Percentiles rank a stretch among this genome's conserved stretches.
These are phyloP conservation scores for Caenorhabditis afra DNA, from an alignment of 2,888 invertebrate genomes.

Conservation along the genomic window DNA sequence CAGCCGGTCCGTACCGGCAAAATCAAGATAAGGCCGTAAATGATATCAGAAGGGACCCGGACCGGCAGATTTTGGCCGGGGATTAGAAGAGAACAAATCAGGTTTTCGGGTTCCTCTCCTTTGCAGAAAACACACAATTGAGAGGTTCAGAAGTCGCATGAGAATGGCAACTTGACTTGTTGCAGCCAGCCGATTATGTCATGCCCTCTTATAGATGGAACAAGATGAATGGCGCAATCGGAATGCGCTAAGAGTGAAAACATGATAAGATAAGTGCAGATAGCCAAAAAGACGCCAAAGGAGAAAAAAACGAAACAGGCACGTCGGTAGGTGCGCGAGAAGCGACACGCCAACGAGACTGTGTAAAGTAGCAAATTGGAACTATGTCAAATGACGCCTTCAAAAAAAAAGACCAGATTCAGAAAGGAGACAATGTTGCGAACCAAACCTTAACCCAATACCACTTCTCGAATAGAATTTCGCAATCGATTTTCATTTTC, in stretches of 20 bases:
- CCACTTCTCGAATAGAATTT: not conserved
- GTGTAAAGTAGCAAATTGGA: conserved; percentile 36
- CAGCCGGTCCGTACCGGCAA: conserved; percentile 32
- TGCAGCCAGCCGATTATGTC: too few species aligned
- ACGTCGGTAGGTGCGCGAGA: not conserved
- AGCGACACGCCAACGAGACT: not conserved
- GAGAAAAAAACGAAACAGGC: not conserved
- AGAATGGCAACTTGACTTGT: too few species aligned
- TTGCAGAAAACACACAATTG: too few species aligned
- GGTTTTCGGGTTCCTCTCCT: too few species aligned
- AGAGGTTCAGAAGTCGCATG: too few species aligned
- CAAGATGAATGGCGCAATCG: conserved; percentile 5
- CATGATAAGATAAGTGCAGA: conserved; percentile 45
- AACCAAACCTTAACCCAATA: too few species aligned
- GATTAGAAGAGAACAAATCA: not conserved
- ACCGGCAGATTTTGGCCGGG: not conserved
- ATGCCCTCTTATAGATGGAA: conserved; percentile 31
- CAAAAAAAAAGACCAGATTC: conserved; percentile 7
- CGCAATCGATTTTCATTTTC: conserved; percentile 10
- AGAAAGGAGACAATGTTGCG: not conserved
- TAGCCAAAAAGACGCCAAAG: conserved; percentile 9
- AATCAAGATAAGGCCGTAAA: conserved; percentile 33
- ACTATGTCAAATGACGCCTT: conserved; percentile 36
- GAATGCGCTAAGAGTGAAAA: conserved; percentile 24
- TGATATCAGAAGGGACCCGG: conserved; percentile 22